Conservation (phyloP, 2,888 invertebrate genomes). For the Cyclophora albipunctata region DNA sequence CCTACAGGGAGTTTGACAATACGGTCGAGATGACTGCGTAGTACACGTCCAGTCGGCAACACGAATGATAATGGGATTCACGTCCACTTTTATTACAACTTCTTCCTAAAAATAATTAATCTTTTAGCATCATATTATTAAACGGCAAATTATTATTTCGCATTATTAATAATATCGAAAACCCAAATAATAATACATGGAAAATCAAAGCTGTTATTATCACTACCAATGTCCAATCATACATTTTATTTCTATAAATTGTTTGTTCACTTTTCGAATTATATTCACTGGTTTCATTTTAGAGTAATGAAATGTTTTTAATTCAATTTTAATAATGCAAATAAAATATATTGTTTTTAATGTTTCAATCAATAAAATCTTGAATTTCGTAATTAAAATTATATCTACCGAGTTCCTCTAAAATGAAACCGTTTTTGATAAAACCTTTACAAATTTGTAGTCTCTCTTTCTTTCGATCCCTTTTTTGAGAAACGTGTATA, state of each 20-base stretch:
- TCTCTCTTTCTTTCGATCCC: slow-evolving; percentile 51
- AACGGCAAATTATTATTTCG: no score
- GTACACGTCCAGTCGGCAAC: slow-evolving; percentile 16
- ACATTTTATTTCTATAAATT: no score
- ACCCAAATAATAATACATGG: no score
- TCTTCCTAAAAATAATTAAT: background rate
- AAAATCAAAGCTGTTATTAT: no score
- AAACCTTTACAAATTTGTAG: slow-evolving; percentile 65
- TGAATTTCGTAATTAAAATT: no score
- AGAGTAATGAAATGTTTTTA: slow-evolving; percentile 25
- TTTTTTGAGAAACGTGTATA: slow-evolving; percentile 41
- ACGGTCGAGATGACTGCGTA: slow-evolving; percentile 33
- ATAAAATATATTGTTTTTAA: no score
- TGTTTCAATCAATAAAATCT: no score
- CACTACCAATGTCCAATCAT: no score
- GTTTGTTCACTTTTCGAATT: slow-evolving; percentile 17
- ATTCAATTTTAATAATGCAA: background rate
- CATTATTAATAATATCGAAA: no score
- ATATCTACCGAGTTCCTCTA: slow-evolving; percentile 5
- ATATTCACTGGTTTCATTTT: slow-evolving; percentile 33
- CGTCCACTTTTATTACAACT: slow-evolving; percentile 12
- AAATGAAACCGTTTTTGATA: slow-evolving; percentile 58
- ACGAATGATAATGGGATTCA: slow-evolving; percentile 13
- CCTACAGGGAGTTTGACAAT: slow-evolving; percentile 72
- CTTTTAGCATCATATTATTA: no score